Evolutionary conservation across 2,888 invertebrate species (phyloP).

Genomic region (Carcina quercana): DNA sequence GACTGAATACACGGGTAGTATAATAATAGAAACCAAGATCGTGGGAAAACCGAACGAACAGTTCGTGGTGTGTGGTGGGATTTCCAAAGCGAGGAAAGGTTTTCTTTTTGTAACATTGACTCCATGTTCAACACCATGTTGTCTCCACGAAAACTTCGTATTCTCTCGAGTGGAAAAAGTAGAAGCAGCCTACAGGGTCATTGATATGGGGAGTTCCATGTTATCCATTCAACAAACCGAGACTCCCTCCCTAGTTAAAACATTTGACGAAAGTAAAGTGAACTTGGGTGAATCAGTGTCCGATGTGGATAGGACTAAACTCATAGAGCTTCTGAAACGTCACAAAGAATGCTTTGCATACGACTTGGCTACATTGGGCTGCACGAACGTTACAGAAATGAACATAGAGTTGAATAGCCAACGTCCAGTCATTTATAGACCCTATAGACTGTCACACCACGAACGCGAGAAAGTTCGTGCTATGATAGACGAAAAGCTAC

Average conservation of each 20-base stretch:
- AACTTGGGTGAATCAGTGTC: conserved; percentile 2
- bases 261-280: not conserved
- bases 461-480: conserved; percentile 7
- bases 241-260: conserved; percentile 3
- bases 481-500: conserved; percentile 6
- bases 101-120: conserved; percentile 5
- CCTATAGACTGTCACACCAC: conserved; percentile 6
- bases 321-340: conserved; percentile 5
- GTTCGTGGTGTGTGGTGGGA: conserved; percentile 11
- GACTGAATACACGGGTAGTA: not conserved
- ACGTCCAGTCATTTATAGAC: conserved; percentile 11
- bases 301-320: conserved; percentile 2
- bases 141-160: not conserved
- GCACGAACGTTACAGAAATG: conserved; percentile 9
- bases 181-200: conserved; percentile 2
- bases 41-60: conserved; percentile 13
- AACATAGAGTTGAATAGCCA: conserved; percentile 8
- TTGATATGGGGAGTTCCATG: not conserved
- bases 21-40: conserved; percentile 7
- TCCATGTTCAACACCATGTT: conserved; percentile 5
- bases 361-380: conserved; percentile 6
- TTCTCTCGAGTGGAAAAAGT: conserved; percentile 3
- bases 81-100: conserved; percentile 10
- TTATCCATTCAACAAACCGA: not conserved
- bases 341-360: conserved; percentile 11